Evolutionary conservation across 2,888 invertebrate species (phyloP), one percentile per base, ranked within the genome.

Genomic region (Drosophila nigritarsus): DNA sequence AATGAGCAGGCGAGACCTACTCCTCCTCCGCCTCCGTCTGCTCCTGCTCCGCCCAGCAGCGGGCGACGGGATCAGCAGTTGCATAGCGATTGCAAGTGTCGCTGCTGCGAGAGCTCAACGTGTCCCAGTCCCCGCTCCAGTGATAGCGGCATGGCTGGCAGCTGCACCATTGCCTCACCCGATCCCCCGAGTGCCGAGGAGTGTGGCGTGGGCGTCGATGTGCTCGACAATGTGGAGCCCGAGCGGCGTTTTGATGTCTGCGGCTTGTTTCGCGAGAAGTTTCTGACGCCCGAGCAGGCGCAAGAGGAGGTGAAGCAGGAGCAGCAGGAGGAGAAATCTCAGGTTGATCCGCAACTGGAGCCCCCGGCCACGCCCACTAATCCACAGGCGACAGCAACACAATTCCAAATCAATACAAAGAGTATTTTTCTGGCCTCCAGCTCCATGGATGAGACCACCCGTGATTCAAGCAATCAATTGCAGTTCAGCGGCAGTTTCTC

Each of bases 121-220:
- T 95, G 95, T 75, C 95, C 95, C 45, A 96, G 96, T 92, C 96
- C 96, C 0, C 94, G 96, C 74, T 96, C 96, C 9, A 97, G 97
- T 20, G 93, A 93, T 91, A 97, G 97, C 0, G 97, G 97, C 30
- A 96, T 97, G 93, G 97, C 97, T 1, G 97, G 97, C 32, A 97
- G 97, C 92, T 96, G 96, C 89, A 95, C 95, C 65, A 94, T 96
- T 71, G 95, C 96, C 7, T 96, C 96, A 1, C 96, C 96, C 0
- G 96, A 96, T 92, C 94, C 95, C n/a, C 92, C 93, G 32, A 82
- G 81, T 36, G 75, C 66, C 20, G 86, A 90, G 55, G 13, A 6
- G 38, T 73, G 74, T 24, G 78, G 73, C 82, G 62, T 90, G 0
- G 75, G 69, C 13, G 50, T 66, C n/a, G 85, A 89, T 63, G 72